Evolutionary conservation across 2,888 invertebrate species (phyloP), one percentile per base, ranked within the genome.

Genomic region (Trachelus tabidus): DNA sequence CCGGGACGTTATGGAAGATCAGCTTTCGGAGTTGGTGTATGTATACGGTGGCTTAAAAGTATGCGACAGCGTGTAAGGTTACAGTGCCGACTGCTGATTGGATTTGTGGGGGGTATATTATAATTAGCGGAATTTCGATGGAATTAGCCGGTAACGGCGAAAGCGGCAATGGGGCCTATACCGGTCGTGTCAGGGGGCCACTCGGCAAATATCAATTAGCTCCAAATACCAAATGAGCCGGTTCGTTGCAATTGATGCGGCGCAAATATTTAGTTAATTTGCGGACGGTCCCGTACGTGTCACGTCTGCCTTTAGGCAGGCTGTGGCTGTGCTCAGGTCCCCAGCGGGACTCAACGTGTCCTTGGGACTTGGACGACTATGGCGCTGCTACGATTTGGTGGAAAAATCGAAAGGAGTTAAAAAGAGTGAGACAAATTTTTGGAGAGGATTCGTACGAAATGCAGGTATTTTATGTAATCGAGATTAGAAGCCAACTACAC

Each of bases 241-340:
- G 76, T 75, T 80, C 78, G 74, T 79, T 81, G 77, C 79, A 80
- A 82, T 82, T 79, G 79, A 78, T 86, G 82, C 84, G 82, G 77
- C 76, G 84, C 83, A 85, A 88, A 87, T 87, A 87, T 87, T 87
- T 84, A 85, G 83, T 76, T 73, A 80, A 81, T 81, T 79, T 77
- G 79, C 79, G 77, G 77, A 79, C 75, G 35, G 68, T 73, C 34
- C 56, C 56, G 56, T 56, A 56, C 56, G 56, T 56, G 56, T 56
- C 56, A 23, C 9, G 23, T 56, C 56, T 23, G 56, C 56, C 56
- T 23, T 83, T 40, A 86, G 85, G 12, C 81, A 78, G 68, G 82
- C 81, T 69, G 83, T 76, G 23, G 81, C 81, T 31, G 85, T 79
- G 91, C 81, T 88, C 93, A 80, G 90, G 93, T 83, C 88, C 92